Percentiles rank a stretch among this genome's conserved stretches.
Conservation (phyloP, 2,113 vertebrate species). For the Clarias gariepinus region DNA sequence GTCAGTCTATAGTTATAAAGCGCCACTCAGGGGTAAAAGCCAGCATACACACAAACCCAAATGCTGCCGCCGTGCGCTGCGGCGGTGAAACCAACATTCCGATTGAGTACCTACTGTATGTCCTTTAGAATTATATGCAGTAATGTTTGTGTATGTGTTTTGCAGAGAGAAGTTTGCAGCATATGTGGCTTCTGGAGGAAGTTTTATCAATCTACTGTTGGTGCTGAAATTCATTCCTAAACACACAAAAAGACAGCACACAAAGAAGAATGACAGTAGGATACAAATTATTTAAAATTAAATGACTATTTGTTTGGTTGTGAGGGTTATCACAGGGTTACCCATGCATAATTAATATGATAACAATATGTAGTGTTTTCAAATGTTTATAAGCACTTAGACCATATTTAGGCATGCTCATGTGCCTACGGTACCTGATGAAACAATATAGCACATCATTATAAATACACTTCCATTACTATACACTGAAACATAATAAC, state of each 20-base stretch:
- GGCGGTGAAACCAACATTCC: too few relatives aligned
- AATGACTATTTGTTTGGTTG: background rate
- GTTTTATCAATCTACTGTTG: slow-evolving; percentile 73
- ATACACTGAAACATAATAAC: background rate
- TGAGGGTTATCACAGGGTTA: background rate
- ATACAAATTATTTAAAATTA: slow-evolving; percentile 8
- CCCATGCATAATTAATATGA: background rate
- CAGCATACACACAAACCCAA: too few relatives aligned
- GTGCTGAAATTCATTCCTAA: slow-evolving; percentile 80
- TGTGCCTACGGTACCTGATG: background rate
- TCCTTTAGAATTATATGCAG: background rate
- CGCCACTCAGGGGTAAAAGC: too few relatives aligned
- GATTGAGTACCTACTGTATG: too few relatives aligned
- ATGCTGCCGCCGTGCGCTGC: too few relatives aligned
- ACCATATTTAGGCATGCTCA: background rate
- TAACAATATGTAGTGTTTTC: background rate
- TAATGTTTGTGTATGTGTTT: slow-evolving; percentile 43
- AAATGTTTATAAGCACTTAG: background rate
- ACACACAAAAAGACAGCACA: slow-evolving; percentile 71
- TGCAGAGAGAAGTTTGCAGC: slow-evolving; percentile 75
- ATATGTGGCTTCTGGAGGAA: slow-evolving; percentile 72
- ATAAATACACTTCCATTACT: background rate
- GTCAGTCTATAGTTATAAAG: too few relatives aligned
- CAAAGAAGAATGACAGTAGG: slow-evolving; percentile 65
- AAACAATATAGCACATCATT: background rate